phyloP scores from a whole-genome alignment of 2,888 invertebrate genomes.

The Pedicia rivosa region DNA sequence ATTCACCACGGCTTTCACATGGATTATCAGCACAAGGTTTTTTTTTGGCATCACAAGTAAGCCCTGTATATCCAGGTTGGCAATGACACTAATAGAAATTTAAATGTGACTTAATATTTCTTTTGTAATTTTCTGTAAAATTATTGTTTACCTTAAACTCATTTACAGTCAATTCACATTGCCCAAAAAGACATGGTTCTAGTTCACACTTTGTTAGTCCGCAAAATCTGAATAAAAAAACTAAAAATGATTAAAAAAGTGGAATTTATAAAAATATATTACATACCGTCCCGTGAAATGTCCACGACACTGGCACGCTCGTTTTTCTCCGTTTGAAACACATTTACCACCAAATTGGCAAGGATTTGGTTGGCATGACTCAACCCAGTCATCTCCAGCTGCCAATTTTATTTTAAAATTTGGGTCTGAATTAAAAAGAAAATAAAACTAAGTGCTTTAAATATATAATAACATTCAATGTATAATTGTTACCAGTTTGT shows the following conservation, averaged over 20 bases:
- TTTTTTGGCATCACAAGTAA: slow-evolving; percentile 47
- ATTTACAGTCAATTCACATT: slow-evolving; percentile 30
- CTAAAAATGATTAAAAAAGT: no score
- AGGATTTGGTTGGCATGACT: slow-evolving; percentile 57
- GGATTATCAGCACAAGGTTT: slow-evolving; percentile 56
- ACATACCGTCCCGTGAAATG: slow-evolving; percentile 49
- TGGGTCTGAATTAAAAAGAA: slow-evolving; percentile 32
- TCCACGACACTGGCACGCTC: slow-evolving; percentile 51
- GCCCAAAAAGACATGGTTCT: slow-evolving; percentile 37
- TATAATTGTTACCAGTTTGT: slow-evolving; percentile 33
- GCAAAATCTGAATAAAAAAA: slow-evolving; percentile 40
- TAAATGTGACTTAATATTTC: neutral
- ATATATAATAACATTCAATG: neutral
- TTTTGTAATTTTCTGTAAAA: neutral
- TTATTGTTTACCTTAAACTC: slow-evolving; percentile 22
- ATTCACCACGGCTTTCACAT: slow-evolving; percentile 59
- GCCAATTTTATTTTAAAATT: slow-evolving; percentile 47
- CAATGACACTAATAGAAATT: slow-evolving; percentile 39
- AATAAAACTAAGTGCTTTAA: neutral
- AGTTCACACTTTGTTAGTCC: slow-evolving; percentile 58
- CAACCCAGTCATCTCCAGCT: slow-evolving; percentile 41
- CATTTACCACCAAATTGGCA: slow-evolving; percentile 57
- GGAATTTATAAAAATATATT: neutral
- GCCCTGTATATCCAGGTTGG: slow-evolving; percentile 48
- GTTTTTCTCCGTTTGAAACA: slow-evolving; percentile 37